Conservation (phyloP, 2,888 invertebrate genomes). For the Meandrusa payeni region DNA sequence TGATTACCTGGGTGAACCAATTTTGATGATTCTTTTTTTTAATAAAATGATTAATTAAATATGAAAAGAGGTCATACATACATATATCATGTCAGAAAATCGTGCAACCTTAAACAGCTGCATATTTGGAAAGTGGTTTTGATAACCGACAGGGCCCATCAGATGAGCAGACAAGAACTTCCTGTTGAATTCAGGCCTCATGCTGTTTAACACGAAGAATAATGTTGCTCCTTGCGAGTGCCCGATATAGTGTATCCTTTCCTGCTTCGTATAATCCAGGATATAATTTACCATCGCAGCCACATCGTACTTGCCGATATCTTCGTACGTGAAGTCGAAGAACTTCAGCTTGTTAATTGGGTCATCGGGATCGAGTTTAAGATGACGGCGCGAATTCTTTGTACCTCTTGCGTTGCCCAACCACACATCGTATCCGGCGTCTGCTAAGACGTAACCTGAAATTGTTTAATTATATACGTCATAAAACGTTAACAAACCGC, state of each 20-base stretch:
- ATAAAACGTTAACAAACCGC: too few species aligned
- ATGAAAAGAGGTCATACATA: too few species aligned
- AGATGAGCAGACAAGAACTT: conserved; percentile 57
- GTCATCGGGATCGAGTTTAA: conserved; percentile 47
- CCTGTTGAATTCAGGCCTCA: conserved; percentile 51
- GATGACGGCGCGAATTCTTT: conserved; percentile 83
- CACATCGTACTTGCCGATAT: conserved; percentile 56
- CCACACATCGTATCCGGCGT: conserved; percentile 89
- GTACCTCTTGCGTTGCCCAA: conserved; percentile 91
- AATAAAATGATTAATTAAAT: too few species aligned
- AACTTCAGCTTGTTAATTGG: conserved; percentile 39
- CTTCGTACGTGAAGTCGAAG: conserved; percentile 63
- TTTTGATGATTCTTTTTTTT: too few species aligned
- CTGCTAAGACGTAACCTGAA: conserved; percentile 84
- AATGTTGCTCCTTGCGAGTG: conserved; percentile 67
- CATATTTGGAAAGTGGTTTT: conserved; percentile 44
- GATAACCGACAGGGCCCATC: conserved; percentile 57
- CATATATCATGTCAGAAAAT: conserved; percentile 47
- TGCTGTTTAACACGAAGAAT: conserved; percentile 50
- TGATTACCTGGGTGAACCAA: too few species aligned
- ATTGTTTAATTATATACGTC: conserved; percentile 20
- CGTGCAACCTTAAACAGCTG: conserved; percentile 33
- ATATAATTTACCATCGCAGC: conserved; percentile 60
- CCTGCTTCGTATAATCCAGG: conserved; percentile 41
- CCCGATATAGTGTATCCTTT: conserved; percentile 60